A percentile compares a stretch with the other conserved stretches of the same genome.
phyloP scores from a whole-genome alignment of 2,113 vertebrate species.

The Urocitellus parryii region DNA sequence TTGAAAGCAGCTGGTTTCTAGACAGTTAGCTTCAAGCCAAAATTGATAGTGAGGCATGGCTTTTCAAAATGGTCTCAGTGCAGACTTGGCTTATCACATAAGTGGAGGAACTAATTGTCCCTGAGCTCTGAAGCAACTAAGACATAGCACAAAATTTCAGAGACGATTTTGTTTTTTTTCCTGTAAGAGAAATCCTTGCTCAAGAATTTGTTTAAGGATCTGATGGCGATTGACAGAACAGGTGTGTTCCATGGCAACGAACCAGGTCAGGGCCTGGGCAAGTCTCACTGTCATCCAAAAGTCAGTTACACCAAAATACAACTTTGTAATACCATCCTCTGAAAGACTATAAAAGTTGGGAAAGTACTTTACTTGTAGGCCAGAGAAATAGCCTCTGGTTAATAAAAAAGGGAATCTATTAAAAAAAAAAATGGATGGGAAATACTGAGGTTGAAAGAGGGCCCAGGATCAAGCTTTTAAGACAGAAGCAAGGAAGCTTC shows the following conservation, averaged over 20 bases:
- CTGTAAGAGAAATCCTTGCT: background rate
- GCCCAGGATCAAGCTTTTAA: background rate
- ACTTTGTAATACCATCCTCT: background rate
- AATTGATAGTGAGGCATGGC: constrained; percentile 14
- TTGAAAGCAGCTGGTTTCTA: constrained; percentile 1
- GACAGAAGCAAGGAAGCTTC: background rate
- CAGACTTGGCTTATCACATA: background rate
- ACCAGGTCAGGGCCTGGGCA: too few species aligned
- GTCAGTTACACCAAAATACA: background rate
- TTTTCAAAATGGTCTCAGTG: constrained; percentile 2
- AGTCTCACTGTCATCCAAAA: background rate
- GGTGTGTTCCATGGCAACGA: background rate
- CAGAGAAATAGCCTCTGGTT: background rate
- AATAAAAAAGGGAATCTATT: background rate
- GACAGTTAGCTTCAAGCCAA: background rate
- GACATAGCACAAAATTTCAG: background rate
- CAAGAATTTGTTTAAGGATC: background rate
- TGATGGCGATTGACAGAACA: background rate
- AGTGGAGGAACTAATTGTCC: background rate
- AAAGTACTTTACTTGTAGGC: background rate
- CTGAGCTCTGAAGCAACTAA: constrained; percentile 11
- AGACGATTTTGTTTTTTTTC: background rate
- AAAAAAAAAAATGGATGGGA: background rate
- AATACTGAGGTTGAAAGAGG: background rate
- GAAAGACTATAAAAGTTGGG: background rate